Conservation (phyloP, 2,888 invertebrate species). For the Nineta flava region DNA sequence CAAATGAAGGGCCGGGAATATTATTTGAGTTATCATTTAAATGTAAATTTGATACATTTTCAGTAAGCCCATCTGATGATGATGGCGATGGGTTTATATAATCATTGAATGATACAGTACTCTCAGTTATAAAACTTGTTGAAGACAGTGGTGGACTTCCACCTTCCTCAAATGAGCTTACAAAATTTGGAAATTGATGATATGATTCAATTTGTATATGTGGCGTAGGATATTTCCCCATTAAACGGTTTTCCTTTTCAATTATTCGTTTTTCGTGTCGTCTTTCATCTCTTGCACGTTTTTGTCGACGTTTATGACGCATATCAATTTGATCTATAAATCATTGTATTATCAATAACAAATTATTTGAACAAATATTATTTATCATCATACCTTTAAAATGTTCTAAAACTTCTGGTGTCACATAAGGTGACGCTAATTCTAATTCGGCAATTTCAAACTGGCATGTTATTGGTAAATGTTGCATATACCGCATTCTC, state of each 20-base stretch:
- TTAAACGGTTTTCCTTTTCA: conserved; percentile 50
- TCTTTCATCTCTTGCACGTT: conserved; percentile 59
- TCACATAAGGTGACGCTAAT: conserved; percentile 54
- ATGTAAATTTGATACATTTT: not conserved
- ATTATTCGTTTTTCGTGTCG: conserved; percentile 63
- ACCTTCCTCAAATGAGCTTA: conserved; percentile 9
- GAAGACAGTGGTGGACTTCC: not conserved
- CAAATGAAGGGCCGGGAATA: not conserved
- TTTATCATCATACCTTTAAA: conserved; percentile 45
- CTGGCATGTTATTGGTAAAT: conserved; percentile 79
- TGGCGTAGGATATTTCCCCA: conserved; percentile 47
- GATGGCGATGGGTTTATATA: not conserved
- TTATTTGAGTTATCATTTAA: not conserved
- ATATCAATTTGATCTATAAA: conserved; percentile 52
- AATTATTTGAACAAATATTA: conserved; percentile 2
- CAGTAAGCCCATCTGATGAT: not conserved
- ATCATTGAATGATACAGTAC: not conserved
- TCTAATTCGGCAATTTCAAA: conserved; percentile 83
- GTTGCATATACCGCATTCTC: conserved; percentile 59
- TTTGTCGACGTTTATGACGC: conserved; percentile 51
- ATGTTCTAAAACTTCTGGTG: conserved; percentile 43
- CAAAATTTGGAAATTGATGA: conserved; percentile 38
- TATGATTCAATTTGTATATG: conserved; percentile 47
- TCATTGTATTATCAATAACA: not conserved
- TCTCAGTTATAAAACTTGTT: not conserved